Conservation (phyloP, 2,797 vertebrate species). For the Leucoraja ocellata region DNA sequence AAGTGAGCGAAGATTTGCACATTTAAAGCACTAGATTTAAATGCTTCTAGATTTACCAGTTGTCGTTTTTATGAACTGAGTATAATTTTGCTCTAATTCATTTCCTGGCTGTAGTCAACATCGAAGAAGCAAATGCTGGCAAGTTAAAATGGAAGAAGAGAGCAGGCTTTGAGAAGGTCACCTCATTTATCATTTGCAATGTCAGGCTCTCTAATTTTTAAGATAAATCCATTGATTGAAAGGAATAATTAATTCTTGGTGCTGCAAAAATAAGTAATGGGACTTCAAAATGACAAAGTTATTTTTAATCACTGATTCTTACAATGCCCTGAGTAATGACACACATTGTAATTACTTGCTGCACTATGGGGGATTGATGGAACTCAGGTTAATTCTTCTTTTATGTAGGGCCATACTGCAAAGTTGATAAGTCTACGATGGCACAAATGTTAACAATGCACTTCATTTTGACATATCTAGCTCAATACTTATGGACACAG, state of each 20-base stretch:
- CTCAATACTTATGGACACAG: neutral
- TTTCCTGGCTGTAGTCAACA: neutral
- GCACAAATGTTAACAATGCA: neutral
- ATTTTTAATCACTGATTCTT: slow-evolving; percentile 50
- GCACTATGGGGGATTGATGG: neutral
- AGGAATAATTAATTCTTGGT: slow-evolving; percentile 65
- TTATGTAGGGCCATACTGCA: neutral
- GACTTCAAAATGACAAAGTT: slow-evolving; percentile 47
- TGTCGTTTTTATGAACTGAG: slow-evolving; percentile 27
- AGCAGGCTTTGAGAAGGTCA: slow-evolving; percentile 58
- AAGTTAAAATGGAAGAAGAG: neutral
- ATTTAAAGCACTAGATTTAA: neutral
- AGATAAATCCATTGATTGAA: slow-evolving; percentile 68
- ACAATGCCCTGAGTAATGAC: slow-evolving; percentile 21
- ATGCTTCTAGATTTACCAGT: neutral
- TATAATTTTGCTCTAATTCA: slow-evolving; percentile 26
- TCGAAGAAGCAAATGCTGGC: slow-evolving; percentile 11
- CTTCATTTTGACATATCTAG: neutral
- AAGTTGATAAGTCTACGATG: neutral
- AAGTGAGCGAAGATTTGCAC: neutral
- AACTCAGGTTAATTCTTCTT: slow-evolving; percentile 12
- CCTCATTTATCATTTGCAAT: slow-evolving; percentile 70
- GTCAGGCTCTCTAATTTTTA: slow-evolving; percentile 56
- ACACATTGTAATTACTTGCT: neutral
- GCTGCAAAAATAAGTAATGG: slow-evolving; percentile 40